Percentiles rank a stretch among this genome's conserved stretches.
Conservation (phyloP, 2,888 invertebrate species). For the Cerceris rybyensis region DNA sequence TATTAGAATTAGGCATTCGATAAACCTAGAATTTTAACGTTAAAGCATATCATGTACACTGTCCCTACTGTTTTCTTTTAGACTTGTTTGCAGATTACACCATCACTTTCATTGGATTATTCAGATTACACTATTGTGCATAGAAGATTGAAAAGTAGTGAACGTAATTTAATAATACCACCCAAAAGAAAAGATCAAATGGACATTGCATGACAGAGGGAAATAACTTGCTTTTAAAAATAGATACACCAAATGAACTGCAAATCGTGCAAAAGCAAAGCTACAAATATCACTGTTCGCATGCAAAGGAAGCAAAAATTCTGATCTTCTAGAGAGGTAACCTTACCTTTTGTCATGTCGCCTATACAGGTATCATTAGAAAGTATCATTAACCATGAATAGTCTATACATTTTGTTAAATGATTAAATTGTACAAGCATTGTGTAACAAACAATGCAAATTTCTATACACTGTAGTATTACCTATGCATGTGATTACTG, state of each 20-base stretch:
- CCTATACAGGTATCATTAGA: constrained; percentile 18
- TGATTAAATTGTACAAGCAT: neutral
- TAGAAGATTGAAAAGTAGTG: neutral
- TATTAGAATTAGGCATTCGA: constrained; percentile 35
- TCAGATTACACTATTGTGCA: neutral
- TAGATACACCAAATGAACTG: constrained; percentile 28
- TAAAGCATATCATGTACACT: constrained; percentile 17
- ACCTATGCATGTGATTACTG: constrained; percentile 1
- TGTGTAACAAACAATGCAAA: neutral
- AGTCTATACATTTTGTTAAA: neutral
- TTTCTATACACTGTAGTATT: neutral
- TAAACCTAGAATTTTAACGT: constrained; percentile 26
- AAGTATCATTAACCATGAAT: neutral
- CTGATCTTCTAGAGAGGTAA: constrained; percentile 28
- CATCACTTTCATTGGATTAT: constrained; percentile 12
- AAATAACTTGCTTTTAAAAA: constrained; percentile 30
- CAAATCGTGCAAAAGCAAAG: constrained; percentile 35
- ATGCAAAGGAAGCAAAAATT: constrained; percentile 46
- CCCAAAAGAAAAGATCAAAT: constrained; percentile 5
- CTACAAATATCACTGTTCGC: constrained; percentile 3
- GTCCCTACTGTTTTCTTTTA: constrained; percentile 8
- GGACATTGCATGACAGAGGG: neutral
- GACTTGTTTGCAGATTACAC: neutral
- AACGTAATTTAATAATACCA: constrained; percentile 8
- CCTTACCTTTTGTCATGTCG: constrained; percentile 57